Base-by-base conservation (phyloP, 1,140 invertebrate genomes). In the Musca vetustissima region DNA sequence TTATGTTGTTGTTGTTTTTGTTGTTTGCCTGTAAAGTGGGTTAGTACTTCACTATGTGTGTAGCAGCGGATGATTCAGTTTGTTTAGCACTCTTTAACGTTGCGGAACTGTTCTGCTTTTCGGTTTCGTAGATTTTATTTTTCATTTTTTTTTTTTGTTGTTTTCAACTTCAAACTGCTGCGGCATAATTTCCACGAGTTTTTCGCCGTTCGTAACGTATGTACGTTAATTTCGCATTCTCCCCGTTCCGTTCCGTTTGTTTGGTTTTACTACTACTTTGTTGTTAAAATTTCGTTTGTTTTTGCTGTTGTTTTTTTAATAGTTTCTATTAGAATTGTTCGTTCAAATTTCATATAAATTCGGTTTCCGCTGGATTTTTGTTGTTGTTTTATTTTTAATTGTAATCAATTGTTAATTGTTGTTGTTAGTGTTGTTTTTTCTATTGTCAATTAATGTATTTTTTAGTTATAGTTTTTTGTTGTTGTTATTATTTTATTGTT, bases 61-160 rank as follows among this genome's bases (percentile, higher is more conserved):
- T 14, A 8, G 7, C 28, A 15, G 28, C 6, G 36, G 36, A 43
- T 43, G 28, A 36, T 61, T 61, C 36, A 61, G 57, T 61, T 36
- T 19, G 57, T 61, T 36, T 61, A 36, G 57, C 57, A 19, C 57
- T 61, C 28, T 61, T 61, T 61, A 61, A 61, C 28, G 57, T 36
- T 43, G 28, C 57, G 57, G 57, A 61, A 61, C 57, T 61, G 28
- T 61, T 32, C n/a, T 59, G 55, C 57, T 36, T 14, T 19, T 17
- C 2, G n/a, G n/a, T 19, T 61, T 21, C 36, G 21, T 61, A 14
- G 24, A 28, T 59, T 24, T 24, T 24, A n/a, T n/a, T n/a, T n/a
- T n/a, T n/a, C n/a, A n/a, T n/a, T n/a, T n/a, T n/a, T n/a, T n/a
- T n/a, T n/a, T n/a, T n/a, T n/a, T n/a, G n/a, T 55, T 55, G 4